Conservation (phyloP, 2,888 invertebrate species). For the Coecobrya sp. region DNA sequence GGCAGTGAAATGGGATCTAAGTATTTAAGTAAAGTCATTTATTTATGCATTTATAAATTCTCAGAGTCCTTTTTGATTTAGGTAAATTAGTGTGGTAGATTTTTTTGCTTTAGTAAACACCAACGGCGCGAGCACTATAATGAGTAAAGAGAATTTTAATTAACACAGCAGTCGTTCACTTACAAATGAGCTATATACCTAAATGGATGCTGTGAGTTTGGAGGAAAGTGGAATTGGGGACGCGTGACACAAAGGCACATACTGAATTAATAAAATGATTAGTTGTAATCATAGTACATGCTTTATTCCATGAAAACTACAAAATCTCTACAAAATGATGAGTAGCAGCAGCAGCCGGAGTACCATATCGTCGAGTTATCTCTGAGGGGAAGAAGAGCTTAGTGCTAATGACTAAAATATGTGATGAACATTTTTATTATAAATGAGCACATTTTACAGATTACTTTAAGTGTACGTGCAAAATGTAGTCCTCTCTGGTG, state of each 20-base stretch:
- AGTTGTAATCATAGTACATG: conserved; percentile 14
- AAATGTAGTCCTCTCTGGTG: conserved; percentile 14
- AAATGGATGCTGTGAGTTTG: background rate
- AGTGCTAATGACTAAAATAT: conserved; percentile 58
- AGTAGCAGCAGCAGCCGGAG: conserved; percentile 45
- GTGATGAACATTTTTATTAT: conserved; percentile 19
- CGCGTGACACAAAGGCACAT: conserved; percentile 50
- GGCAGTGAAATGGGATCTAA: conserved; percentile 5
- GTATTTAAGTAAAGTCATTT: background rate
- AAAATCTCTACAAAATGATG: conserved; percentile 16
- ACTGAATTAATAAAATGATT: conserved; percentile 50
- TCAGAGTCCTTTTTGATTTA: background rate
- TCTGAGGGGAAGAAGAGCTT: background rate
- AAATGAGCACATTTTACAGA: conserved; percentile 42
- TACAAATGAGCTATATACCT: background rate
- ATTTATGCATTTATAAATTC: conserved; percentile 7
- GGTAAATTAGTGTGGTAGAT: conserved; percentile 10
- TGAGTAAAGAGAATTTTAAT: conserved; percentile 43
- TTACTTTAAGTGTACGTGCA: background rate
- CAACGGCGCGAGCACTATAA: background rate
- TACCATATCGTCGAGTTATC: background rate
- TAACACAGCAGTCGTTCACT: conserved; percentile 35
- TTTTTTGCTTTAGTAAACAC: background rate
- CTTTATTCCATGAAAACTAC: conserved; percentile 42
- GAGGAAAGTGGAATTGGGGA: conserved; percentile 46